Evolutionary conservation across 2,797 vertebrate genomes (phyloP).

Genomic region (Chaetodon trifasciatus): DNA sequence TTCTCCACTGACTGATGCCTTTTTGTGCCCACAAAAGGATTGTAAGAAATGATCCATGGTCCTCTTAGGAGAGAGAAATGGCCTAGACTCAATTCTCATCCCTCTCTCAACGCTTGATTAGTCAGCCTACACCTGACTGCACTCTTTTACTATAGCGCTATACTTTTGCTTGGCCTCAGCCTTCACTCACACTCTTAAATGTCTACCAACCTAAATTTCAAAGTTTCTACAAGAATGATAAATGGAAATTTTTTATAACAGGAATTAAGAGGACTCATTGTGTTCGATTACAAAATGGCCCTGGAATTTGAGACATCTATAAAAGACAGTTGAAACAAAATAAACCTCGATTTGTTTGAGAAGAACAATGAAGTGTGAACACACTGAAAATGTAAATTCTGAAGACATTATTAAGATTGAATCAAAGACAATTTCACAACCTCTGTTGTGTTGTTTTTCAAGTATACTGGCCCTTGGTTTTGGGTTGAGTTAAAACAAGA

Average conservation of each 20-base stretch:
- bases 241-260: background rate
- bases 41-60: conserved; percentile 69
- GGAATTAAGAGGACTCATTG: background rate
- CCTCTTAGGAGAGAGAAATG: conserved; percentile 63
- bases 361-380: conserved; percentile 8
- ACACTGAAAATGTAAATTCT: background rate
- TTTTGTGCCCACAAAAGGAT: conserved; percentile 58
- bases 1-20: conserved; percentile 61
- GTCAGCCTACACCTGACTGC: conserved; percentile 54
- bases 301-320: background rate
- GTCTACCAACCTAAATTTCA: background rate
- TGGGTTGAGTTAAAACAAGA: conserved; percentile 32
- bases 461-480: conserved; percentile 16
- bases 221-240: background rate
- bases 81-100: conserved; percentile 60
- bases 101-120: conserved; percentile 65
- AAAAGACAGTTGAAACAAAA: background rate
- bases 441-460: background rate
- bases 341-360: background rate
- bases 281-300: background rate
- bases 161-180: conserved; percentile 21
- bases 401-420: conserved; percentile 18
- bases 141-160: conserved; percentile 25
- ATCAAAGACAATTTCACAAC: conserved; percentile 24
- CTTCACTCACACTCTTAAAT: background rate